A percentile compares a stretch with the other conserved stretches of the same genome.
Conservation (phyloP, 2,113 vertebrate genomes). For the Zosterops pallidus region DNA sequence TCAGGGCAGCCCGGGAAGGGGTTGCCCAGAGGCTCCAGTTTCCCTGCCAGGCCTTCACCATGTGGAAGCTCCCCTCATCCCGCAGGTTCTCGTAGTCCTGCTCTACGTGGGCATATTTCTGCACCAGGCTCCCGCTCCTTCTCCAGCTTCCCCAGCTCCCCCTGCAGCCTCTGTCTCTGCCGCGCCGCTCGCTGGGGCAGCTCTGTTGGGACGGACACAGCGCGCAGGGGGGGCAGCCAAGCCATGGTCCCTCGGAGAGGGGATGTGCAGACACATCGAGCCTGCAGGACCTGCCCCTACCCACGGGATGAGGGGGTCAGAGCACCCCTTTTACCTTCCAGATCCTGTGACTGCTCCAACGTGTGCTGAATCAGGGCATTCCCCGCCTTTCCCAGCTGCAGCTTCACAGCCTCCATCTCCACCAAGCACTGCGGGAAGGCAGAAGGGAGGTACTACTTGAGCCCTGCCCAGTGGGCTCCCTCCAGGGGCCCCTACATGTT, state of each 20-base stretch:
- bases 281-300: rapidly evolving
- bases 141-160: slow-evolving; percentile 65
- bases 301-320: too few relatives aligned
- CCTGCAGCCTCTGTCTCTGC: slow-evolving; percentile 47
- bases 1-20: not conserved
- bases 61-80: slow-evolving; percentile 74
- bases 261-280: rapidly evolving
- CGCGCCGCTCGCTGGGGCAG: not conserved
- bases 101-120: slow-evolving; percentile 77
- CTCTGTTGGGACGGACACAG: slow-evolving; percentile 2
- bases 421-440: not conserved
- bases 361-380: not conserved
- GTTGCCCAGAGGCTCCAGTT: rapidly evolving
- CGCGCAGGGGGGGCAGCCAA: not conserved
- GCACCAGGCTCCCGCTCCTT: slow-evolving; percentile 74
- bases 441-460: not conserved
- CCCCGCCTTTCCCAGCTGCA: not conserved
- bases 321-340: not conserved
- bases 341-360: not conserved
- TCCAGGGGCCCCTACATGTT: rapidly evolving
- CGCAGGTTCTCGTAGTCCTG: slow-evolving; percentile 78
- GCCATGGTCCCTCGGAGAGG: rapidly evolving
- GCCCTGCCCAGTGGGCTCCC: too few relatives aligned
- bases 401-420: not conserved
- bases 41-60: slow-evolving; percentile 48